phyloP scores from a whole-genome alignment of 1,140 invertebrate species.

The Phymorhynchus buccinoides region DNA sequence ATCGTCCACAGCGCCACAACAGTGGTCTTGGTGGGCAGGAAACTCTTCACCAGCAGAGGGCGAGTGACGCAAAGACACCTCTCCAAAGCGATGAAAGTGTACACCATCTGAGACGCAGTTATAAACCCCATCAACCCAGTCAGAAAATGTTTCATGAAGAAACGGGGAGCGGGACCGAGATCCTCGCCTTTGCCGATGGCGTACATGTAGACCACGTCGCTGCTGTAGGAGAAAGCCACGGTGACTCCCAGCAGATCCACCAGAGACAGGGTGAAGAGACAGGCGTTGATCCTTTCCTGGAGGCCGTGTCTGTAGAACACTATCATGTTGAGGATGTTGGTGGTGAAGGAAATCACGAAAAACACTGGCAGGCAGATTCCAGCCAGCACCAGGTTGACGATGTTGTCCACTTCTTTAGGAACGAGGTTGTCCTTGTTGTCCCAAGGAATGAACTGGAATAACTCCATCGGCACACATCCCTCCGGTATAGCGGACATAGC shows the following conservation, averaged over 20 bases:
- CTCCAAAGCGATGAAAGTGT: background rate
- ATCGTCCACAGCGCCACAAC: background rate
- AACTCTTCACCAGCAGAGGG: background rate
- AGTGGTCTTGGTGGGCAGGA: background rate
- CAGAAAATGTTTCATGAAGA: background rate
- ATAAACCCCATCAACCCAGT: background rate
- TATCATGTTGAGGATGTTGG: constrained; percentile 17
- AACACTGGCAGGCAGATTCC: background rate
- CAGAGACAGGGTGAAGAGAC: constrained; percentile 14
- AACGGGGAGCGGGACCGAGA: background rate
- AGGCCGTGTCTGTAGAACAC: constrained; percentile 26
- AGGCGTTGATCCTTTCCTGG: constrained; percentile 23
- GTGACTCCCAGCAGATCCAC: constrained; percentile 25
- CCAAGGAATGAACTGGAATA: background rate
- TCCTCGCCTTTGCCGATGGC: background rate
- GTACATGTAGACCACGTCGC: background rate
- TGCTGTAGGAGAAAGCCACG: background rate
- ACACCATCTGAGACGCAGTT: background rate
- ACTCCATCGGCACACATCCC: background rate
- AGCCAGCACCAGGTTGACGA: background rate
- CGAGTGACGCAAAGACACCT: constrained; percentile 2
- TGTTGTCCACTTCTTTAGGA: background rate
- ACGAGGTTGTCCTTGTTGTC: background rate
- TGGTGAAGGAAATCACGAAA: background rate
- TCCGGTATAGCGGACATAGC: background rate